Evolutionary conservation across 2,888 invertebrate species (phyloP).

Genomic region (Phania funesta): DNA sequence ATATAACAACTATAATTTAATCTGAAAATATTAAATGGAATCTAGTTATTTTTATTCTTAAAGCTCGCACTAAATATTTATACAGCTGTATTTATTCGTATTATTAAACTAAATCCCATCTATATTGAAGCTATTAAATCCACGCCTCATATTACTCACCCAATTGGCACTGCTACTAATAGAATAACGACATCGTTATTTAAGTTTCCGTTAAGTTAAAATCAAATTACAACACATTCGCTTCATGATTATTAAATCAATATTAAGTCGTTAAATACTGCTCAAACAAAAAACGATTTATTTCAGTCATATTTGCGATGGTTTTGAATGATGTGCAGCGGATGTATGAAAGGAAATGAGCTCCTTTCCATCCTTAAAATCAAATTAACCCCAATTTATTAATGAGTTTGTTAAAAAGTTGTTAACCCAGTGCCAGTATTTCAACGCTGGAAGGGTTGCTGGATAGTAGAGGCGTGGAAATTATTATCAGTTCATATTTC

Average conservation of each 20-base stretch:
- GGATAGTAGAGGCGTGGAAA: background rate
- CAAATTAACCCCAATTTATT: conserved; percentile 69
- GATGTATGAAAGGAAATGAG: background rate
- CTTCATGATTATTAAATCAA: conserved; percentile 60
- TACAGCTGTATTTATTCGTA: conserved; percentile 38
- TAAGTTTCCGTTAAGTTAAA: conserved; percentile 17
- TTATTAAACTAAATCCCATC: conserved; percentile 10
- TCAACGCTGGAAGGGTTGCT: background rate
- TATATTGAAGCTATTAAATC: conserved; percentile 14
- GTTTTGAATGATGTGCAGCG: background rate
- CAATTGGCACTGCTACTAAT: conserved; percentile 36
- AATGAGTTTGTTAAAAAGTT: conserved; percentile 64
- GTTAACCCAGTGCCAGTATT: conserved; percentile 40
- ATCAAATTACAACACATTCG: conserved; percentile 11
- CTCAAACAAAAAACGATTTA: conserved; percentile 51
- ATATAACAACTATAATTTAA: background rate
- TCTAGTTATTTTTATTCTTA: background rate
- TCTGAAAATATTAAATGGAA: background rate
- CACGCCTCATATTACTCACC: background rate
- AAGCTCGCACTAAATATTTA: background rate
- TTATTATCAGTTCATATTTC: conserved; percentile 53
- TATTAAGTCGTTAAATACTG: conserved; percentile 47
- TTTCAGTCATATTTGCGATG: conserved; percentile 11
- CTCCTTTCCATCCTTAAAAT: background rate
- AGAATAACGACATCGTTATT: conserved; percentile 40